These are phyloP conservation scores for Corythoichthys intestinalis DNA, from an alignment of 2,113 vertebrate genomes.

Conservation along the genomic window DNA sequence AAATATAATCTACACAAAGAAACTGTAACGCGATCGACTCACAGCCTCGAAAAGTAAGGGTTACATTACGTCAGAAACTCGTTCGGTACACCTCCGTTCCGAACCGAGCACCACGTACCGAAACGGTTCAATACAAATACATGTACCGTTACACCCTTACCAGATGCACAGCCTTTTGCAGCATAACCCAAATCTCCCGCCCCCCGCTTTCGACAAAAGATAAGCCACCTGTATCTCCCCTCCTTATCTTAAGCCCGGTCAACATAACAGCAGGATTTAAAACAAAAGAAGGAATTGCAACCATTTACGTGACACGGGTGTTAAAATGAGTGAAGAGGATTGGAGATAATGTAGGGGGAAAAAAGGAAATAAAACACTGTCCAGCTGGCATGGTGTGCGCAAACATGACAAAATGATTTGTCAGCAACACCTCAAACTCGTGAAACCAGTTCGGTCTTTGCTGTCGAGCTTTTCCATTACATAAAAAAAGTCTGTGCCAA, in stretches of 20 bases:
- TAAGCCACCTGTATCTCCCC: conserved; percentile 45
- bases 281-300: background rate
- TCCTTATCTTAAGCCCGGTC: conserved; percentile 33
- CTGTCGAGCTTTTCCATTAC: conserved; percentile 45
- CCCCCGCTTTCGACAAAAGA: conserved; percentile 35
- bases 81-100: no score
- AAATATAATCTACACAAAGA: no score
- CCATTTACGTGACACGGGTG: background rate
- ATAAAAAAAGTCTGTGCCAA: conserved; percentile 27
- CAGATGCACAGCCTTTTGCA: conserved; percentile 44
- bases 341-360: background rate
- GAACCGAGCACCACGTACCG: no score
- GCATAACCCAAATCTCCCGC: conserved; percentile 32
- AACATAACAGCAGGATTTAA: background rate
- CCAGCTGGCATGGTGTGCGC: conserved; percentile 4
- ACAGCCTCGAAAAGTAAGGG: no score
- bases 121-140: no score
- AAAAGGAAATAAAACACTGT: conserved; percentile 1
- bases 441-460: conserved; percentile 48
- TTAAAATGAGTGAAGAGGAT: background rate
- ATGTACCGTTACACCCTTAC: no score
- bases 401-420: conserved; percentile 42
- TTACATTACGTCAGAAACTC: no score
- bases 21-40: no score
- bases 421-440: conserved; percentile 61